phyloP scores from a whole-genome alignment of 2,888 invertebrate species.

The Drosophila atripex region DNA sequence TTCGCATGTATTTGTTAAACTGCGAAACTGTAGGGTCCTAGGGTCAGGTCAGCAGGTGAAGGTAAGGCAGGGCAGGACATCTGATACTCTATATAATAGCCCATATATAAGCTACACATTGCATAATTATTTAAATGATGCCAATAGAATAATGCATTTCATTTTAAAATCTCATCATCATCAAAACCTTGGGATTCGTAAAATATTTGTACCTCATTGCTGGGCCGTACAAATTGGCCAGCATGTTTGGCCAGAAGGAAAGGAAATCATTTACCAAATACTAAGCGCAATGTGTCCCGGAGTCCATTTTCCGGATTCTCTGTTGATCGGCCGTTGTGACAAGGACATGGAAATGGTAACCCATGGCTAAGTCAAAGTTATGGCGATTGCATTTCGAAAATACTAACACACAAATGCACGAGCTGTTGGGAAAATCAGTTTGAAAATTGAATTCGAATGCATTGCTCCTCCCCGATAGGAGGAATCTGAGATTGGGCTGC shows the following conservation, averaged over 20 bases:
- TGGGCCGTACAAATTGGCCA: conserved; percentile 43
- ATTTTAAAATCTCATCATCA: no score
- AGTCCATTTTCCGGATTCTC: conserved; percentile 23
- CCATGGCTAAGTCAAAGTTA: conserved; percentile 69
- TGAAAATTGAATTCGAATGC: conserved; percentile 77
- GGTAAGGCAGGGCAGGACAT: neutral
- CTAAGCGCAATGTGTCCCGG: conserved; percentile 57
- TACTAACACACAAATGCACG: conserved; percentile 10
- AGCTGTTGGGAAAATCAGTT: conserved; percentile 65
- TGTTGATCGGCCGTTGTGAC: conserved; percentile 23
- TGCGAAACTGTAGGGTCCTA: neutral
- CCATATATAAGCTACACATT: no score
- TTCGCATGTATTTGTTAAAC: neutral
- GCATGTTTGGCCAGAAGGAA: conserved; percentile 27
- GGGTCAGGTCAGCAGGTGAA: conserved; percentile 12
- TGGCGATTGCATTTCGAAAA: conserved; percentile 56
- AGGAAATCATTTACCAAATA: conserved; percentile 47
- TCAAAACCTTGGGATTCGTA: neutral
- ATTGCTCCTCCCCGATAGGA: conserved; percentile 24
- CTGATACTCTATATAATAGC: neutral
- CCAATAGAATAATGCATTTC: neutral
- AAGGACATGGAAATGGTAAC: conserved; percentile 38
- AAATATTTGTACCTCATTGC: conserved; percentile 28
- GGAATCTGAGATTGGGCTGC: conserved; percentile 22
- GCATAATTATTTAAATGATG: neutral